phyloP scores from a whole-genome alignment of 2,797 vertebrate genomes.

The Zalophus californianus region DNA sequence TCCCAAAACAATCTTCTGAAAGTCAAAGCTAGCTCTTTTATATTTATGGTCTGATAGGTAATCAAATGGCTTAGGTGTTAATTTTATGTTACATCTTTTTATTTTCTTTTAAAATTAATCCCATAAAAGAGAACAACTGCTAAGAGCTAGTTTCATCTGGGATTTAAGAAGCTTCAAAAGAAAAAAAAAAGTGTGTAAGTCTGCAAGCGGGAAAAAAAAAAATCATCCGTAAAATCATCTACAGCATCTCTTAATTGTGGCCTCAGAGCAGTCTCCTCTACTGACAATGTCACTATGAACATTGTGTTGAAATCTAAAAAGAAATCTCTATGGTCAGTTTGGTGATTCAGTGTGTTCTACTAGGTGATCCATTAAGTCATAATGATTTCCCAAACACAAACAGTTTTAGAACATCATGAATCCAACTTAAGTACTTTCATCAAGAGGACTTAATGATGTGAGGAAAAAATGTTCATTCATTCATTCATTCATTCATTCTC shows the following conservation, averaged over 20 bases:
- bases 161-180: conserved; percentile 70
- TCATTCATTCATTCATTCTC: neutral
- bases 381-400: conserved; percentile 30
- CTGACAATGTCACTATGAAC: neutral
- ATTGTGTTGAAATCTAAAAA: conserved; percentile 27
- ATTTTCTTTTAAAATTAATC: conserved; percentile 71
- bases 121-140: conserved; percentile 64
- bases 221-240: conserved; percentile 6
- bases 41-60: conserved; percentile 46
- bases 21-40: conserved; percentile 46
- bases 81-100: conserved; percentile 59
- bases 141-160: conserved; percentile 65
- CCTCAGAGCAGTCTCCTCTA: conserved; percentile 10
- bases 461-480: neutral
- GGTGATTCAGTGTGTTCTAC: neutral
- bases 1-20: conserved; percentile 27
- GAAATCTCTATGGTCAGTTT: neutral
- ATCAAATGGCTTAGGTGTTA: conserved; percentile 65
- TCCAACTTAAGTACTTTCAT: conserved; percentile 7
- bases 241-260: conserved; percentile 32
- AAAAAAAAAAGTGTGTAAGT: neutral
- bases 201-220: conserved; percentile 6
- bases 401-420: conserved; percentile 33
- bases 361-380: neutral
- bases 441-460: neutral